Conservation (phyloP, 1,140 invertebrate genomes). For the Leptoteleia sp. region DNA sequence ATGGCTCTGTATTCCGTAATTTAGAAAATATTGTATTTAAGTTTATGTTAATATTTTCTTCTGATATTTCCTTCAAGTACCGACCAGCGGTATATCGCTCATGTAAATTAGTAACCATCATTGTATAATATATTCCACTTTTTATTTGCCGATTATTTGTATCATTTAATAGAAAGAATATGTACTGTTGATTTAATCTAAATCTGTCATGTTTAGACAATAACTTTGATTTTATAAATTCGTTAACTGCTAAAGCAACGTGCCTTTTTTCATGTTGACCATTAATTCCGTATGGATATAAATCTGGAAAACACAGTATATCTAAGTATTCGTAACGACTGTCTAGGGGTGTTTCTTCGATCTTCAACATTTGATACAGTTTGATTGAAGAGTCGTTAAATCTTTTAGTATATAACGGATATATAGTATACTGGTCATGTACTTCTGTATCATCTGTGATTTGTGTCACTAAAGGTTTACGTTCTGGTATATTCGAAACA, state of each 20-base stretch:
- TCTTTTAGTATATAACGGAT: conserved; percentile 61
- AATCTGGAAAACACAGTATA: conserved; percentile 71
- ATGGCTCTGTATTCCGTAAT: conserved; percentile 68
- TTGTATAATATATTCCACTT: conserved; percentile 55
- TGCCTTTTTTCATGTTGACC: conserved; percentile 64
- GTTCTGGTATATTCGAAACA: too few relatives aligned
- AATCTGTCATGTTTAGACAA: conserved; percentile 65
- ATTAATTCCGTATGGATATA: conserved; percentile 68
- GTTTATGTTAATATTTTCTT: conserved; percentile 53
- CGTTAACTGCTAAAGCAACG: conserved; percentile 53
- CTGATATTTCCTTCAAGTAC: conserved; percentile 22
- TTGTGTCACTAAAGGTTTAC: too few relatives aligned
- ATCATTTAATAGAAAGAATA: conserved; percentile 70
- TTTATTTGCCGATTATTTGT: conserved; percentile 63
- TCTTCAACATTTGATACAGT: conserved; percentile 71
- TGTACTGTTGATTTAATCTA: conserved; percentile 68
- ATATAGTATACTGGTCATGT: conserved; percentile 67
- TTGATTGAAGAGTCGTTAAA: conserved; percentile 57
- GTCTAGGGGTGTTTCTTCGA: conserved; percentile 61
- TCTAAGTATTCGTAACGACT: conserved; percentile 57
- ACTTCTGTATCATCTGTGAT: too few relatives aligned
- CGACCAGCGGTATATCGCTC: conserved; percentile 50
- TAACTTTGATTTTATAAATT: conserved; percentile 67
- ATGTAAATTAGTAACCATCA: conserved; percentile 66
- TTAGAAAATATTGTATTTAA: conserved; percentile 66